phyloP scores from a whole-genome alignment of 92 coral and sea anemone genomes.

The Ricordea florida region DNA sequence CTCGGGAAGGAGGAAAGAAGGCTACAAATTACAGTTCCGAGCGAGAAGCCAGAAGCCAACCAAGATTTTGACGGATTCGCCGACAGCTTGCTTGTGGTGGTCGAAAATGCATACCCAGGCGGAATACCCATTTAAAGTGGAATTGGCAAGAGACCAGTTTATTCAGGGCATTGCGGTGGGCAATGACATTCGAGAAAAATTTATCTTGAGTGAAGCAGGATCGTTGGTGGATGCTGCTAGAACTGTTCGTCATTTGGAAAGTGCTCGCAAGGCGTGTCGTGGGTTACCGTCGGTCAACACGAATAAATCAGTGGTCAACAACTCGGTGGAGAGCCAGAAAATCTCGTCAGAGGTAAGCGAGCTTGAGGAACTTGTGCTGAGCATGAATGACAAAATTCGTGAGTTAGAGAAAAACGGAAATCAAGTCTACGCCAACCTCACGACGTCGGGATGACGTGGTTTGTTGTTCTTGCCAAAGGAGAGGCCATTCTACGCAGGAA shows the following conservation, averaged over 20 bases:
- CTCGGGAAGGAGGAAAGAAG: constrained; percentile 35
- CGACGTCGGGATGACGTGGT: neutral
- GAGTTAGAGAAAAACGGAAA: constrained; percentile 25
- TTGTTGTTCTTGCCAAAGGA: constrained; percentile 15
- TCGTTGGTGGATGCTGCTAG: constrained; percentile 45
- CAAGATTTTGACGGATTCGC: constrained; percentile 44
- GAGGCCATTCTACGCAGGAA: constrained; percentile 25
- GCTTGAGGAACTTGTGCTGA: constrained; percentile 39
- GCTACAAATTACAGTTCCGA: too few relatives aligned
- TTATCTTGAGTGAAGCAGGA: constrained; percentile 36
- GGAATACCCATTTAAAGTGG: constrained; percentile 18
- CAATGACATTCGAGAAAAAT: constrained; percentile 20
- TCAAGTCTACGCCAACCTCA: neutral
- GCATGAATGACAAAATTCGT: constrained; percentile 47
- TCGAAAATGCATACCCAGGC: constrained; percentile 62
- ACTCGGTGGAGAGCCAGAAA: constrained; percentile 17
- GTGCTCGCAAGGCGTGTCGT: constrained; percentile 35
- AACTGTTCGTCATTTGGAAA: constrained; percentile 34
- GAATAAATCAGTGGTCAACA: constrained; percentile 4
- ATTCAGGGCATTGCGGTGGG: constrained; percentile 17
- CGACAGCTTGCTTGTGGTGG: constrained; percentile 30
- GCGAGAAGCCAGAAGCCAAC: constrained; percentile 13
- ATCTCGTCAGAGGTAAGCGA: constrained; percentile 36
- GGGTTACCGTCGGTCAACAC: neutral
- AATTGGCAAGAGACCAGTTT: constrained; percentile 34